Evolutionary conservation across 2,113 vertebrate species (phyloP).

Genomic region (Capreolus pygargus): DNA sequence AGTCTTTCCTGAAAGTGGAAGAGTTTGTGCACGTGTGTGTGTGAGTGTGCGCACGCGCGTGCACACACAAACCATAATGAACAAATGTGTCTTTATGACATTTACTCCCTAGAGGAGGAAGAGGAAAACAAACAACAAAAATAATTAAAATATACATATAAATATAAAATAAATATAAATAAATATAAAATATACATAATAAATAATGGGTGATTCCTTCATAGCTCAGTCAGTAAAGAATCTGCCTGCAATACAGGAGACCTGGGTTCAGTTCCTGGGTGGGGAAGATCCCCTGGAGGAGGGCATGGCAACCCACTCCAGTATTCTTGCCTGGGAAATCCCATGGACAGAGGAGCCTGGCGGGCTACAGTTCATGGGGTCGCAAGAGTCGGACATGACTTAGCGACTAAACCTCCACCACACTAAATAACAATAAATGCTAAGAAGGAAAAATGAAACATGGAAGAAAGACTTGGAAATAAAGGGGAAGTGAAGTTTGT

Average conservation of each 20-base stretch:
- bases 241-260: not conserved
- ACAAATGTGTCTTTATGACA: not conserved
- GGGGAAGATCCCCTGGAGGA: not conserved
- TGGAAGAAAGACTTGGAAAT: not conserved
- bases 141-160: not conserved
- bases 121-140: not conserved
- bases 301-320: not conserved
- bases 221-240: not conserved
- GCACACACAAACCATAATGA: not conserved
- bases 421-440: not conserved
- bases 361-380: not conserved
- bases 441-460: not conserved
- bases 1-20: not conserved
- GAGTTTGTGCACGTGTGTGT: not conserved
- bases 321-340: not conserved
- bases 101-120: not conserved
- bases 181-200: not conserved
- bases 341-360: not conserved
- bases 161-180: too few species aligned
- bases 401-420: not conserved
- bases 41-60: fast-evolving
- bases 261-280: not conserved
- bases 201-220: not conserved
- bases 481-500: not conserved
- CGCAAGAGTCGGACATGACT: not conserved